Conservation (phyloP, 2,888 invertebrate genomes). For the Scaeva pyrastri region DNA sequence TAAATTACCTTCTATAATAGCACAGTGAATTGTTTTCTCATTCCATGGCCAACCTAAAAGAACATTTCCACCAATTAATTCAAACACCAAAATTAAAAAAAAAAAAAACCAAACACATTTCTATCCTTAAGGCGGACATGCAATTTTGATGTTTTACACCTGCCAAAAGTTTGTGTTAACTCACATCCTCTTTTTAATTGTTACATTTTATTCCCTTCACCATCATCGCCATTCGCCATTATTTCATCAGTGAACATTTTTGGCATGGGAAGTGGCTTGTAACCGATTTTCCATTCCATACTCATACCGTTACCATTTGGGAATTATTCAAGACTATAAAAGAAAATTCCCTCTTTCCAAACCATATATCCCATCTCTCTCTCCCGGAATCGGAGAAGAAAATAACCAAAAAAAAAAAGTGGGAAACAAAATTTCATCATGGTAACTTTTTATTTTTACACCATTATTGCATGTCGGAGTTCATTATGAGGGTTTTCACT, state of each 20-base stretch:
- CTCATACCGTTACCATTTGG: too few species aligned
- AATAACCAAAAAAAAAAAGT: neutral
- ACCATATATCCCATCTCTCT: conserved; percentile 9
- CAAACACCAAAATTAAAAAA: neutral
- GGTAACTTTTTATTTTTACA: conserved; percentile 69
- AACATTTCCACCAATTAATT: conserved; percentile 47
- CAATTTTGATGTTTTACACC: conserved; percentile 55
- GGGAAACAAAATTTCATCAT: conserved; percentile 50
- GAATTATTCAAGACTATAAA: neutral
- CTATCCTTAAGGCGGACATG: conserved; percentile 49
- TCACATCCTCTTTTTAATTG: conserved; percentile 42
- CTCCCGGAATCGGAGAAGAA: neutral
- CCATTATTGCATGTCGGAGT: conserved; percentile 71
- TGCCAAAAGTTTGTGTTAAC: conserved; percentile 42
- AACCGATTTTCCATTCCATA: conserved; percentile 20
- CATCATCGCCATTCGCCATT: neutral
- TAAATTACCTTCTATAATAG: conserved; percentile 33
- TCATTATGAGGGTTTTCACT: conserved; percentile 59
- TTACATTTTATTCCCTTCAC: conserved; percentile 47
- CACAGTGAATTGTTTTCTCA: conserved; percentile 30
- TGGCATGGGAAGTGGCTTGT: neutral
- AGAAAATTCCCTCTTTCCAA: neutral
- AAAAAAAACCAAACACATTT: conserved; percentile 13
- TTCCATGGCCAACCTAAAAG: neutral
- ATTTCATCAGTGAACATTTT: neutral